Conservation (phyloP, 2,888 invertebrate species). For the Bellardia bayeri region DNA sequence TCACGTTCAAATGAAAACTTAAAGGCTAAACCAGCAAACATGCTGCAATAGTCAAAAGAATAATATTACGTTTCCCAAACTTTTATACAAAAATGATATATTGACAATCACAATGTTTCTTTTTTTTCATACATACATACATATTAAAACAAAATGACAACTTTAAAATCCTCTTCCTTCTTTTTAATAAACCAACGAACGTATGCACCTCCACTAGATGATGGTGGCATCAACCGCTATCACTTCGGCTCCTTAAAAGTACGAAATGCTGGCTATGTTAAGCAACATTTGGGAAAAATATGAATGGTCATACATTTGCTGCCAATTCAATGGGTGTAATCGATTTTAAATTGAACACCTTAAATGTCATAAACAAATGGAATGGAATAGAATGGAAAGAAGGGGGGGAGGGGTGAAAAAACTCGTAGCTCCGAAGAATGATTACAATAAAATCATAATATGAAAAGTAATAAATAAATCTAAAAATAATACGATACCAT, state of each 20-base stretch:
- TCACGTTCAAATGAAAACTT: not conserved
- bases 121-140: not conserved
- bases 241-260: slow-evolving; percentile 49
- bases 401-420: slow-evolving; percentile 13
- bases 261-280: not conserved
- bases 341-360: slow-evolving; percentile 74
- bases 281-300: slow-evolving; percentile 34
- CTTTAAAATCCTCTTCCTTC: slow-evolving; percentile 46
- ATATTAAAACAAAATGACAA: slow-evolving; percentile 53
- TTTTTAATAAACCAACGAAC: slow-evolving; percentile 21
- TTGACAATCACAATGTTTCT: slow-evolving; percentile 31
- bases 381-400: not conserved
- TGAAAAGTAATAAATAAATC: slow-evolving; percentile 73
- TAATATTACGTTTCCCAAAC: not conserved
- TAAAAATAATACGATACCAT: slow-evolving; percentile 70
- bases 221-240: slow-evolving; percentile 6
- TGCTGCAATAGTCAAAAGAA: not conserved
- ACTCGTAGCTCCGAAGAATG: slow-evolving; percentile 62
- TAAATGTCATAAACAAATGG: slow-evolving; percentile 72
- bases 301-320: slow-evolving; percentile 51
- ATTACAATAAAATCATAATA: slow-evolving; percentile 68
- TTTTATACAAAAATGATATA: slow-evolving; percentile 48
- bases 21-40: not conserved
- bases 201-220: not conserved
- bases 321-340: slow-evolving; percentile 71